Evolutionary conservation across 2,797 vertebrate genomes (phyloP).

Genomic region (Astyanax mexicanus): DNA sequence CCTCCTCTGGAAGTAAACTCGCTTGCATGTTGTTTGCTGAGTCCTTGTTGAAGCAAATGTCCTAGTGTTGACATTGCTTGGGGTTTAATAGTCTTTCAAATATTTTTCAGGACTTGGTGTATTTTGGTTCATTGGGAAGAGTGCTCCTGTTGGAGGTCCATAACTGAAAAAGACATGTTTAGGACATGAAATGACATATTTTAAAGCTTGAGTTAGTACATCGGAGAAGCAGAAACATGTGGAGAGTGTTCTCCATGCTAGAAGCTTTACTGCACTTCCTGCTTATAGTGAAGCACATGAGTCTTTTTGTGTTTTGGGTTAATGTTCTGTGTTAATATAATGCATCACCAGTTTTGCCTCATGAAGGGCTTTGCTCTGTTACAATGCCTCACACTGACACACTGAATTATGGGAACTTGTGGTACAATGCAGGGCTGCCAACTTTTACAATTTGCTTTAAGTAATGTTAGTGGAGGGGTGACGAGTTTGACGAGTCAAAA

Average conservation of each 20-base stretch:
- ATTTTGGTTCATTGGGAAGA: background rate
- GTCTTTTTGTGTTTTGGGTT: conserved; percentile 25
- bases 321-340: conserved; percentile 28
- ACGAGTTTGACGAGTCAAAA: too few relatives aligned
- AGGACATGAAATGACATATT: background rate
- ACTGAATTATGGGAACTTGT: conserved; percentile 26
- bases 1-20: conserved; percentile 7
- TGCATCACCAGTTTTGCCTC: conserved; percentile 55
- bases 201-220: background rate
- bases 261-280: conserved; percentile 6
- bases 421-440: too few relatives aligned
- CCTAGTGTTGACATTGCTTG: conserved; percentile 9
- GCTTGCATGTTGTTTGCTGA: conserved; percentile 29
- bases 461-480: too few relatives aligned
- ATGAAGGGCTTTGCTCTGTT: conserved; percentile 45
- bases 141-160: background rate
- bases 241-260: conserved; percentile 21
- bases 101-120: conserved; percentile 13
- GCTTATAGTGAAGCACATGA: conserved; percentile 36
- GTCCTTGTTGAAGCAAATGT: conserved; percentile 4
- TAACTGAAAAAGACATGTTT: background rate
- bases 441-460: too few relatives aligned
- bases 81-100: background rate
- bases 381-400: conserved; percentile 39
- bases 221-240: conserved; percentile 19